Percentiles rank a stretch among this genome's conserved stretches.
Conservation (phyloP, 2,113 vertebrate genomes). For the Cephalopterus ornatus region DNA sequence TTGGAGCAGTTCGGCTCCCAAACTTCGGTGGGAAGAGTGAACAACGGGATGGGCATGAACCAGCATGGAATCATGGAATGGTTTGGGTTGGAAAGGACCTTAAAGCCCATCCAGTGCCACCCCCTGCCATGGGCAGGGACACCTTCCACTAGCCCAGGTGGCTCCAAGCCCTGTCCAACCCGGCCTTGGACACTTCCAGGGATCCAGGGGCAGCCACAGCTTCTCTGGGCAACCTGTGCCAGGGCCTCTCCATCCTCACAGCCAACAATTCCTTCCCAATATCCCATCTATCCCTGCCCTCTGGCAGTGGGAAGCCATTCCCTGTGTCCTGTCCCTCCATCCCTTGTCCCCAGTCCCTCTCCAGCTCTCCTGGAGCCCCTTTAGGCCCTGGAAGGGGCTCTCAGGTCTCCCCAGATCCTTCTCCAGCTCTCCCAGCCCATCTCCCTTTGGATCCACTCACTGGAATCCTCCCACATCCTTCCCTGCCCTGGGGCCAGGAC, state of each 20-base stretch:
- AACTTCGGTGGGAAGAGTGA: background rate
- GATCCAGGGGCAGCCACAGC: background rate
- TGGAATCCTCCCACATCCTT: background rate
- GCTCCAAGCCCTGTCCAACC: background rate
- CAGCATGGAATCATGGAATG: background rate
- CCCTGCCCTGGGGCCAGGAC: background rate
- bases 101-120: accelerated
- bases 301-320: background rate
- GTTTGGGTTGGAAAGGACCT: background rate
- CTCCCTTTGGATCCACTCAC: background rate
- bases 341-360: background rate
- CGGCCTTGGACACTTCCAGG: background rate
- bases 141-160: background rate
- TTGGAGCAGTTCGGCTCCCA: conserved; percentile 1
- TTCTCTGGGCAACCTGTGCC: background rate
- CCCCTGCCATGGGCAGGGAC: background rate
- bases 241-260: background rate
- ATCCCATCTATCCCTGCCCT: accelerated
- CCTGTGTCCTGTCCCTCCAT: background rate
- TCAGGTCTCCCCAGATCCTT: background rate
- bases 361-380: background rate
- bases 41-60: accelerated
- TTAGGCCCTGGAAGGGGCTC: background rate
- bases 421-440: background rate
- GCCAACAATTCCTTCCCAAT: background rate